A percentile compares a stretch with the other conserved stretches of the same genome.
Evolutionary conservation across 2,113 vertebrate species (phyloP).

Genomic region (Corythoichthys haematopterus): DNA sequence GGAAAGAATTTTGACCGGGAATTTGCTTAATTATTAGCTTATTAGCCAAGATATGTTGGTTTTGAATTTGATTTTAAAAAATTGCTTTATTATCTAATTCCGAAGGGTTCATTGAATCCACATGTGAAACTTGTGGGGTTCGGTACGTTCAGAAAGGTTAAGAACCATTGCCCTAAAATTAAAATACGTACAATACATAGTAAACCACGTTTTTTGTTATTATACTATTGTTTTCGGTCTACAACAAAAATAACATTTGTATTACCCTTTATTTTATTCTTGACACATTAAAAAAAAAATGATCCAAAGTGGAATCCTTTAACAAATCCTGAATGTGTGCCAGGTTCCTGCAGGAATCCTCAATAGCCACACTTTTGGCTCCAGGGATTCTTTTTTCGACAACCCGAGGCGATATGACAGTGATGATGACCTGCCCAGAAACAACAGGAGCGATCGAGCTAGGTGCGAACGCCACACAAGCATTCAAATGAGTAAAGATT

Average conservation of each 20-base stretch:
- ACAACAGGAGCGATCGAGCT: slow-evolving; percentile 75
- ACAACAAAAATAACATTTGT: background rate
- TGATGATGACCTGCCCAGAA: slow-evolving; percentile 88
- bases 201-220: background rate
- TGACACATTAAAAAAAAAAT: background rate
- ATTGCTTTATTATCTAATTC: no score
- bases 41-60: no score
- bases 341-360: slow-evolving; percentile 89
- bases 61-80: no score
- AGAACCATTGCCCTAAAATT: no score
- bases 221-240: background rate
- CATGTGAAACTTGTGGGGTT: no score
- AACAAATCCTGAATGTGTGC: background rate
- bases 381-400: slow-evolving; percentile 94
- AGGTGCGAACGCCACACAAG: slow-evolving; percentile 54
- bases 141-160: no score
- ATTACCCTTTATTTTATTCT: background rate
- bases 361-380: slow-evolving; percentile 89
- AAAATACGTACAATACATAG: background rate
- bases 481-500: background rate
- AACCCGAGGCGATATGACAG: slow-evolving; percentile 93
- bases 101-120: no score
- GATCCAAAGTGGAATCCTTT: background rate
- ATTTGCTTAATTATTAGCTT: no score
- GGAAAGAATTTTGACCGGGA: no score